A percentile compares a stretch with the other conserved stretches of the same genome.
phyloP scores from a whole-genome alignment of 2,888 invertebrate species.

The Sinhomidia bicolor region DNA sequence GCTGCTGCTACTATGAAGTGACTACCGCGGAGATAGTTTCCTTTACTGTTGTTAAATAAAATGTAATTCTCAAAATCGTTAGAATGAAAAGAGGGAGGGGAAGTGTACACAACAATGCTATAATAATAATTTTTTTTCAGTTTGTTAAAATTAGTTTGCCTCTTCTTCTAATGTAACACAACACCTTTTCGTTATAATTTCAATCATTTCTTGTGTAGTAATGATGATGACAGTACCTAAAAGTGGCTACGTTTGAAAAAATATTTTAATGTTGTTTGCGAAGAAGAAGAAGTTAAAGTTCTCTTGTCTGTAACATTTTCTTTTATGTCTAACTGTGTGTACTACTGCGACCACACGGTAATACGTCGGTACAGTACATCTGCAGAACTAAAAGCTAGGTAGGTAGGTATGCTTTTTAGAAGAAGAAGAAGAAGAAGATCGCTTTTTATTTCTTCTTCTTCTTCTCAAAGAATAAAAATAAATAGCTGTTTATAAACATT shows the following conservation, averaged over 20 bases:
- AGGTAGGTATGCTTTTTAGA: neutral
- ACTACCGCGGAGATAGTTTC: neutral
- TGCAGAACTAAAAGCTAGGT: neutral
- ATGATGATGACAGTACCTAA: neutral
- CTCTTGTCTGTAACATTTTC: conserved; percentile 62
- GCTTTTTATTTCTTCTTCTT: neutral
- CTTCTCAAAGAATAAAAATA: conserved; percentile 16
- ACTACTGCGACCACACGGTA: neutral
- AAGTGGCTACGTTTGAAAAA: conserved; percentile 4
- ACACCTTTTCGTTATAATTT: conserved; percentile 50
- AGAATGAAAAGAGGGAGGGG: conserved; percentile 38
- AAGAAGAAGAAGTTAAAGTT: neutral
- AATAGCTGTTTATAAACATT: conserved; percentile 11
- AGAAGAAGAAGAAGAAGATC: too few species aligned
- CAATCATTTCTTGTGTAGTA: conserved; percentile 51
- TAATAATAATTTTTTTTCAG: neutral
- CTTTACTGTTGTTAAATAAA: neutral
- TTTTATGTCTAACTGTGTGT: neutral
- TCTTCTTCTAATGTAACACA: neutral
- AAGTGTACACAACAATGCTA: neutral
- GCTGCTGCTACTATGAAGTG: neutral
- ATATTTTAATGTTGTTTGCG: neutral
- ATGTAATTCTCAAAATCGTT: conserved; percentile 21
- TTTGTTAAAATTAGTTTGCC: neutral
- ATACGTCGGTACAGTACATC: conserved; percentile 16